Evolutionary conservation across 2,888 invertebrate genomes (phyloP), one percentile per base, ranked within the genome.

Genomic region (Melipona beecheii): DNA sequence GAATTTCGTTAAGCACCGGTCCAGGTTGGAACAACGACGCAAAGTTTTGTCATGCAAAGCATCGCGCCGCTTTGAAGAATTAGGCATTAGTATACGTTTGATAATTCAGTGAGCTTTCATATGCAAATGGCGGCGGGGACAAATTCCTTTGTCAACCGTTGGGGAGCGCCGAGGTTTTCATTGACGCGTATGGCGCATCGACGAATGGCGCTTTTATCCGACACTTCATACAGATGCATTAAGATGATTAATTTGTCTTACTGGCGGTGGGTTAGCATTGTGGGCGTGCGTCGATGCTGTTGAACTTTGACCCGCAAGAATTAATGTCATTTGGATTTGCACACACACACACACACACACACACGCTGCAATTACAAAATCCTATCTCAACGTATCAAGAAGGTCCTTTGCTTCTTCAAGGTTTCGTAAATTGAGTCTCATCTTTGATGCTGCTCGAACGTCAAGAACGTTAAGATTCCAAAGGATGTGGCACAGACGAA

Each of bases 41-140:
- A 19, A 43, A 43, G 9, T 64, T 64, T 31, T 64, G 21, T 64
- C 31, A 21, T 64, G 21, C 64, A 31, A 31, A 31, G 31, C 31
- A 21, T 64, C 31, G 31, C 19, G 5, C 19, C 21, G 13, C 64
- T 64, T 31, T 64, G 31, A 64, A 64, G 31, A 64, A 64, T 19
- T 64, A 64, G 36, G 64, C 64, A 64, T 64, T 64, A 31, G 31
- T 64, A 31, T 31, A 62, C 31, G 62, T 62, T 64, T 64, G 31
- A 21, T 21, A 31, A 64, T 31, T 64, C 21, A 21, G 64, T 0
- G 13, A 31, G 64, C 64, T 64, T 64, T 64, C 64, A 64, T 31
- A 64, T 64, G 64, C 31, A 64, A 64, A 31, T 64, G 13, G 21
- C 21, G 11, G 31, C 31, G 21, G 13, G 21, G 9, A 27, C 27